Base-by-base conservation (phyloP, 2,797 vertebrate genomes). In the Denticeps clupeoides region DNA sequence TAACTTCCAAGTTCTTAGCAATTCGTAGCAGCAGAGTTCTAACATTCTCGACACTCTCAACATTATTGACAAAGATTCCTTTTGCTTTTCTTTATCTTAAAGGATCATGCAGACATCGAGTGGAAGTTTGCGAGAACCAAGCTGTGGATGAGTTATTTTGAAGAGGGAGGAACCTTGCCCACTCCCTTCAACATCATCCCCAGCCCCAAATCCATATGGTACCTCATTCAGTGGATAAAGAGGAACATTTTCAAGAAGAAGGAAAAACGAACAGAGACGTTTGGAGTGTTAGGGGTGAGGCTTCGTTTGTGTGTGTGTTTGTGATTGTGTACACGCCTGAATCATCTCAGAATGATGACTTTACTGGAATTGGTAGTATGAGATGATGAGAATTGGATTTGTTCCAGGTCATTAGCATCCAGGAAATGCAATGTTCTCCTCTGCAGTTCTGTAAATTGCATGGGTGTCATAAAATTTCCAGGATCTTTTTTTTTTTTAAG, bases 101-200 rank as follows among this genome's bases (percentile, higher is more conserved):
- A 99, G 95, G 93, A 99, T 69, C 94, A 99, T 53, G 92, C 95
- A 49, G 95, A 99, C 59, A 99, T 93, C 49, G 95, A 99, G 63
- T 99, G 95, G 95, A 99, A 99, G 72, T 99, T 98, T 80, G 95
- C 95, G 56, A 82, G 95, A 68, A 98, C 95, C 45, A 99, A 99
- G 72, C 79, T 99, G 54, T 99, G 95, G 95, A 99, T 99, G 91
- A 99, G 95, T 71, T 99, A 98, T 62, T 99, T 99, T 70, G 95
- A 99, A 76, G 95, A 99, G 87, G 93, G 94, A 16, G 92, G 88
- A 21, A 98, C 95, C 47, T 73, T 98, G 33, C 92, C 95, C 2
- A 86, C 93, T 32, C 95, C 95, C 12, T 99, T 99, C 67, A 98
- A 99, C 63, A 93, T 99, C 53, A 85, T 99, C 58, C 89, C 91